Percentiles rank a stretch among this genome's conserved stretches.
Conservation (phyloP, 1,140 invertebrate genomes). For the Coptotermes formosanus region DNA sequence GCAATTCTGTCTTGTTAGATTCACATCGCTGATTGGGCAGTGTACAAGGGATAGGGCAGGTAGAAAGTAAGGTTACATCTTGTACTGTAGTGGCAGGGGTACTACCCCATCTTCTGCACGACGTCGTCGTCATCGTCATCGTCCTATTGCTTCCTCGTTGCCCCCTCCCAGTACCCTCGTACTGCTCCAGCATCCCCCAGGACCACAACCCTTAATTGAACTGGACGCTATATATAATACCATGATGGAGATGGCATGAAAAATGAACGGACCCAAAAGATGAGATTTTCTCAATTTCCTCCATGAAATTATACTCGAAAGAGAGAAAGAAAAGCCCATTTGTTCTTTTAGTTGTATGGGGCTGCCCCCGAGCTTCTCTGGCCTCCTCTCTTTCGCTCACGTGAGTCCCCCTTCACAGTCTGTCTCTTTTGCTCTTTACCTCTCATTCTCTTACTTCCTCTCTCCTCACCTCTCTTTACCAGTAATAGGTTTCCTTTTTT, state of each 20-base stretch:
- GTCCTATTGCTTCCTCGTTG: not conserved
- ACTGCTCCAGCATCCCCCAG: conserved; percentile 26
- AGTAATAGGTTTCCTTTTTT: conserved; percentile 36
- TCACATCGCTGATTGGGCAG: not conserved
- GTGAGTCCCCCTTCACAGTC: not conserved
- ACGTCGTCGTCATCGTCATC: not conserved
- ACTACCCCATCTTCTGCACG: not conserved
- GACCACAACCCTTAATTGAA: conserved; percentile 35
- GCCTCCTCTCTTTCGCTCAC: conserved; percentile 22
- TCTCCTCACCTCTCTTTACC: conserved; percentile 29
- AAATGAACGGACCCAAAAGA: conserved; percentile 47
- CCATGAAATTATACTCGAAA: conserved; percentile 45
- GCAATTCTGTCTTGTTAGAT: not conserved
- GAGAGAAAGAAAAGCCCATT: conserved; percentile 35
- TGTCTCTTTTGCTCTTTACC: conserved; percentile 3
- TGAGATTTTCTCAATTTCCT: conserved; percentile 48
- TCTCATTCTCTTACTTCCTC: not conserved
- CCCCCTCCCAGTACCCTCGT: not conserved
- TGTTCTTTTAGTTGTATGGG: conserved; percentile 34
- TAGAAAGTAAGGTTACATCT: not conserved
- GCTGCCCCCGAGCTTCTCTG: not conserved
- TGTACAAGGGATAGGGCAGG: not conserved
- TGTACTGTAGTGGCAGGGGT: not conserved
- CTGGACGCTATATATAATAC: conserved; percentile 34
- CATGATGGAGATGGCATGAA: conserved; percentile 45